phyloP scores from a whole-genome alignment of 2,113 vertebrate species.

The Blennius ocellaris region DNA sequence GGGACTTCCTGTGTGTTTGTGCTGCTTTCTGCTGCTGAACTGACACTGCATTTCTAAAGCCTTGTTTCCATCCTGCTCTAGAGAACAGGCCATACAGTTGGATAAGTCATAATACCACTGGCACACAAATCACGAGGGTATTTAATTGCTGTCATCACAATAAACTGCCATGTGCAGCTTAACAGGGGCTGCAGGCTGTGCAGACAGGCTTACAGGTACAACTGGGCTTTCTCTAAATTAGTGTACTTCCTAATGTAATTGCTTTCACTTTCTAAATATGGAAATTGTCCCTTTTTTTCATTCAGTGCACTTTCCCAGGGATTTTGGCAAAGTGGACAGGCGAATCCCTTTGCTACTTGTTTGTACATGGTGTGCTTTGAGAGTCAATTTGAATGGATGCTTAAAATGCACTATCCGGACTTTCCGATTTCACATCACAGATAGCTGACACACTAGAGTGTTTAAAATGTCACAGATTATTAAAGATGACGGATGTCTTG shows the following conservation, averaged over 20 bases:
- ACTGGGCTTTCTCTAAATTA: conserved; percentile 70
- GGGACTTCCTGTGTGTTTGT: conserved; percentile 37
- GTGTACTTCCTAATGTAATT: conserved; percentile 74
- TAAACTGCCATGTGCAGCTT: conserved; percentile 68
- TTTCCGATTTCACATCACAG: not conserved
- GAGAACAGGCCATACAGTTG: conserved; percentile 35
- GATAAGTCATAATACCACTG: conserved; percentile 72
- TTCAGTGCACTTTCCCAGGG: conserved; percentile 22
- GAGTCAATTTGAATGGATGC: conserved; percentile 32
- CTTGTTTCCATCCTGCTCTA: conserved; percentile 40
- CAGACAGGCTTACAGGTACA: conserved; percentile 72
- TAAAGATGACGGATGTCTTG: conserved; percentile 4
- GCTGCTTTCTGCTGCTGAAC: conserved; percentile 34
- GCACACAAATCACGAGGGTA: conserved; percentile 64
- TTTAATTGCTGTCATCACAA: conserved; percentile 80
- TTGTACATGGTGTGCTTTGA: conserved; percentile 19
- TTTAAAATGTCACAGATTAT: conserved; percentile 10
- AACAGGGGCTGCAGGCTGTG: conserved; percentile 58
- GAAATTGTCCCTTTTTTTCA: conserved; percentile 63
- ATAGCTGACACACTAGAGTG: not conserved
- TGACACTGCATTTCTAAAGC: conserved; percentile 38
- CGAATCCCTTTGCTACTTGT: conserved; percentile 20
- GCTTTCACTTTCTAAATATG: conserved; percentile 63
- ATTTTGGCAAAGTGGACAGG: conserved; percentile 20
- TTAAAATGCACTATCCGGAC: conserved; percentile 8